A percentile compares a stretch with the other conserved stretches of the same genome.
Evolutionary conservation across 1,140 invertebrate genomes (phyloP).

Genomic region (Saccostrea echinata): DNA sequence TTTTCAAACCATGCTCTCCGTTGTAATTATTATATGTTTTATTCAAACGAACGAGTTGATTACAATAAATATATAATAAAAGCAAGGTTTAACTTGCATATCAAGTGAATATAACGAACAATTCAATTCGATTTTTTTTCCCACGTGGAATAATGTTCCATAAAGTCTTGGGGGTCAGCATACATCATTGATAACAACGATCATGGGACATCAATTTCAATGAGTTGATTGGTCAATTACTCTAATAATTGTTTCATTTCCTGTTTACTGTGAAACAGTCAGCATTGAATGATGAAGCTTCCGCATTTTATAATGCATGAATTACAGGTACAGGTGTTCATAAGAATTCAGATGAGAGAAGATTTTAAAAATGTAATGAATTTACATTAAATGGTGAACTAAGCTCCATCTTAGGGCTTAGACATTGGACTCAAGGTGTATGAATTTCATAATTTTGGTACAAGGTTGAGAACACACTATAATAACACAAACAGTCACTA

Average conservation of each 20-base stretch:
- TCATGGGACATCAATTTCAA: background rate
- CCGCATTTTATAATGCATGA: no score
- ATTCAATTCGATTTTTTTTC: background rate
- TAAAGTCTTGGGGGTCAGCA: conserved; percentile 1
- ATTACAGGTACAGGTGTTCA: no score
- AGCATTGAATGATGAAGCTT: background rate
- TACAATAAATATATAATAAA: background rate
- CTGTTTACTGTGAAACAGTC: background rate
- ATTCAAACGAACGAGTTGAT: background rate
- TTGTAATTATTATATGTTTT: background rate
- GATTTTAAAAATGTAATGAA: no score
- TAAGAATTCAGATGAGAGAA: no score
- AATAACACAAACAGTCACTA: no score
- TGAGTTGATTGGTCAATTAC: background rate
- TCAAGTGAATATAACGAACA: background rate
- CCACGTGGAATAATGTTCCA: background rate
- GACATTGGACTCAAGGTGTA: no score
- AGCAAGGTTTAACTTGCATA: background rate
- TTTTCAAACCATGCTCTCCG: background rate
- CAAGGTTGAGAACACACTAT: no score
- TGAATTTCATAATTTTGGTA: no score
- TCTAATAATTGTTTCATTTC: conserved; percentile 1
- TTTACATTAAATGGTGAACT: no score
- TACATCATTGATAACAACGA: background rate
- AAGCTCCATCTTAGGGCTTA: no score